Evolutionary conservation across 2,113 vertebrate genomes (phyloP).

Genomic region (Notarius quadriscutis): DNA sequence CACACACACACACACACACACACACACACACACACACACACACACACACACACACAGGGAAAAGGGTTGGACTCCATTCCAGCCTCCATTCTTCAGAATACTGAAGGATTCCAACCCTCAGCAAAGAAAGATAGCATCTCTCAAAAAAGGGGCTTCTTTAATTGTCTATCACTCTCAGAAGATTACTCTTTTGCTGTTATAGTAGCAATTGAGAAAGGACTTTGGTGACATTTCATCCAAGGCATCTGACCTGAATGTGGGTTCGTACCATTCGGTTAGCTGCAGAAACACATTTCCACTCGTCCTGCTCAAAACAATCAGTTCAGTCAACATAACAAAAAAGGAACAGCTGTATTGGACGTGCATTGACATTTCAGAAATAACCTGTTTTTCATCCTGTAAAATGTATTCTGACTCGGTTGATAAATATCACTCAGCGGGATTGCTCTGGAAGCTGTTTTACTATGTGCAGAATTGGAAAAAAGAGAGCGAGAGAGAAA

Average conservation of each 20-base stretch:
- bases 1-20: slow-evolving; percentile 13
- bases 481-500: neutral
- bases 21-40: slow-evolving; percentile 6
- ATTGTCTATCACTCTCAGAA: slow-evolving; percentile 55
- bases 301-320: slow-evolving; percentile 32
- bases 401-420: slow-evolving; percentile 27
- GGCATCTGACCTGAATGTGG: neutral
- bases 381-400: slow-evolving; percentile 26
- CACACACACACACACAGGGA: neutral
- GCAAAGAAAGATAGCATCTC: slow-evolving; percentile 45
- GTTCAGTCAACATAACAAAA: slow-evolving; percentile 6
- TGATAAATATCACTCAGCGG: slow-evolving; percentile 37
- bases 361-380: slow-evolving; percentile 32
- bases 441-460: slow-evolving; percentile 28
- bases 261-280: slow-evolving; percentile 29
- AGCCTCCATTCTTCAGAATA: slow-evolving; percentile 31
- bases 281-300: slow-evolving; percentile 41
- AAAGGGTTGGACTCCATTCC: slow-evolving; percentile 21
- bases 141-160: slow-evolving; percentile 48
- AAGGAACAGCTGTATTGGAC: slow-evolving; percentile 29
- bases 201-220: slow-evolving; percentile 49
- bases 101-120: slow-evolving; percentile 44
- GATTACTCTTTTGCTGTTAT: slow-evolving; percentile 54
- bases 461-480: neutral
- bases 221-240: slow-evolving; percentile 47